A percentile compares a stretch with the other conserved stretches of the same genome.
These are phyloP conservation scores for Lamprotornis superbus DNA, from an alignment of 2,113 vertebrate species.

Conservation along the genomic window DNA sequence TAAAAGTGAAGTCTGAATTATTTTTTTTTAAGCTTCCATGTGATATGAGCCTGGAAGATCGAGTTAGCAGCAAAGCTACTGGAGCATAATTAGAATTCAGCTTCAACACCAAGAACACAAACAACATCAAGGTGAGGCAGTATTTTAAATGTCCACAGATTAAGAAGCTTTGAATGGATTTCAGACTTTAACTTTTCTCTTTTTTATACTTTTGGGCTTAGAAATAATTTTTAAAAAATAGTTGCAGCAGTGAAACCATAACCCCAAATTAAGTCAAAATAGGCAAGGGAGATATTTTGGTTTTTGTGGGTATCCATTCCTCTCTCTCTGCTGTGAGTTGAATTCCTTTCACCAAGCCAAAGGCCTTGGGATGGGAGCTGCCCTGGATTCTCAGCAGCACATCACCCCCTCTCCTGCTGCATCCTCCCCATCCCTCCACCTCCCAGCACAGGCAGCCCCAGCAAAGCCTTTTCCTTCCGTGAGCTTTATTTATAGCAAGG, in stretches of 20 bases:
- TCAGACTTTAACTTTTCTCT: background rate
- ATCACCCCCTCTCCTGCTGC: background rate
- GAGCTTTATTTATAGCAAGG: background rate
- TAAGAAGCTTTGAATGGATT: conserved; percentile 10
- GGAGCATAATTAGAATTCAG: conserved; percentile 3
- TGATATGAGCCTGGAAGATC: background rate
- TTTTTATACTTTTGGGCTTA: background rate
- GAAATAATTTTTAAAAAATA: background rate
- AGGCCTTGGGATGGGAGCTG: rapidly evolving
- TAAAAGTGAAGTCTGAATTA: conserved; percentile 38
- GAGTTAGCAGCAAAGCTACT: background rate
- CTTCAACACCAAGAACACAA: background rate
- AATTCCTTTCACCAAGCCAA: background rate
- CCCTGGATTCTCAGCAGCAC: background rate
- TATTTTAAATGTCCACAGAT: background rate
- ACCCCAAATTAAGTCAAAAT: background rate
- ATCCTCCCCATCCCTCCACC: background rate
- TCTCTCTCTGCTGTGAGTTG: rapidly evolving
- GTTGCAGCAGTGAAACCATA: background rate
- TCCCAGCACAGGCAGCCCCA: background rate
- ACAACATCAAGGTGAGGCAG: background rate
- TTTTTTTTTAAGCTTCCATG: background rate
- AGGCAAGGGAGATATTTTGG: background rate
- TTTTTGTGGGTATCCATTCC: background rate
- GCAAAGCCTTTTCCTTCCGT: background rate